Percentiles rank a stretch among this genome's conserved stretches.
Evolutionary conservation across 2,888 invertebrate species (phyloP).

Genomic region (Nemurella pictetii): DNA sequence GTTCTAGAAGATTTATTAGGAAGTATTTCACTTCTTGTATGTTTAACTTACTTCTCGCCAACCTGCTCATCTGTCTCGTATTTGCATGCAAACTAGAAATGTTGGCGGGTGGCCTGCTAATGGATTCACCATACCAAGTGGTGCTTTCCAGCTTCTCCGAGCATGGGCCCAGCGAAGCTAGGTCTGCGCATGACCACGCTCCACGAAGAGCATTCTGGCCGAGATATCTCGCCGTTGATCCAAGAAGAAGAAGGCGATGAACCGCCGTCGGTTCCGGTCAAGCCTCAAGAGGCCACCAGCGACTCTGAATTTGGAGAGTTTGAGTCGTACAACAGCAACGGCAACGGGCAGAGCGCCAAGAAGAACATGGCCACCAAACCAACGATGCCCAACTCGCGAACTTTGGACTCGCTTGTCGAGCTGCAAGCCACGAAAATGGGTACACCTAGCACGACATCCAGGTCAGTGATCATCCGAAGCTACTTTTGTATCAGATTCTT

Average conservation of each 20-base stretch:
- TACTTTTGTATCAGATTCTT: no score
- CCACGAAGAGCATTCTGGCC: slow-evolving; percentile 71
- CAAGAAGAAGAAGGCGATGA: slow-evolving; percentile 49
- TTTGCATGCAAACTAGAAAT: neutral
- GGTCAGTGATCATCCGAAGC: slow-evolving; percentile 43
- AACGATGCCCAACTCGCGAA: slow-evolving; percentile 75
- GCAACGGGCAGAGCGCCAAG: slow-evolving; percentile 40
- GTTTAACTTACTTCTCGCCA: neutral
- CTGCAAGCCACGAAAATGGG: slow-evolving; percentile 59
- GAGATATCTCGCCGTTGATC: slow-evolving; percentile 46
- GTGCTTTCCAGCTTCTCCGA: slow-evolving; percentile 71
- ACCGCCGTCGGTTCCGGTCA: slow-evolving; percentile 43
- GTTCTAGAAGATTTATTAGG: neutral
- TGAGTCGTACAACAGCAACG: slow-evolving; percentile 46
- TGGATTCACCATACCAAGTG: neutral
- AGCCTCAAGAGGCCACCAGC: slow-evolving; percentile 45
- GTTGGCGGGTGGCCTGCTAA: neutral
- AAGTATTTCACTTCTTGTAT: neutral
- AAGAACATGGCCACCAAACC: slow-evolving; percentile 45
- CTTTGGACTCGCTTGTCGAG: slow-evolving; percentile 83
- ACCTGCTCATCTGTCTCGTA: neutral
- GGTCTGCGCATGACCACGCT: slow-evolving; percentile 89
- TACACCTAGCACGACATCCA: slow-evolving; percentile 53
- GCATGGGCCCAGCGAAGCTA: slow-evolving; percentile 72
- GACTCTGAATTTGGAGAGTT: slow-evolving; percentile 55